These are phyloP conservation scores for Congeria kusceri DNA, from an alignment of 2,888 invertebrate genomes.

Conservation along the genomic window DNA sequence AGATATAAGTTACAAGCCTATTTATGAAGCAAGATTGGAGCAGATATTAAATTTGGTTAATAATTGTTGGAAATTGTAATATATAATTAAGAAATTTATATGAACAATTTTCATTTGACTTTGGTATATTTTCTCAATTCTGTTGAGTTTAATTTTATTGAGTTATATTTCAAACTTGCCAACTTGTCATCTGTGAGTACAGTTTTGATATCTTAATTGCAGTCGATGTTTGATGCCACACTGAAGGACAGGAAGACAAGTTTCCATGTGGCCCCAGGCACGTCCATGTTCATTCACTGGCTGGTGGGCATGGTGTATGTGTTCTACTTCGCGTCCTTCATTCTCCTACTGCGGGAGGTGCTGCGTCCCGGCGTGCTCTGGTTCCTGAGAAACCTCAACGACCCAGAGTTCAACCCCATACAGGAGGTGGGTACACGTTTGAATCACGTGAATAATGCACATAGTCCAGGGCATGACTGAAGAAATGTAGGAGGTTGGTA, in stretches of 20 bases:
- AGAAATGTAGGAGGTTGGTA: too few relatives aligned
- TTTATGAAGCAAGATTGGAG: too few relatives aligned
- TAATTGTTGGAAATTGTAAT: too few relatives aligned
- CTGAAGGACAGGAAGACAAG: constrained; percentile 91
- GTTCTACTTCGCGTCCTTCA: constrained; percentile 97
- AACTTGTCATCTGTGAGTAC: too few relatives aligned
- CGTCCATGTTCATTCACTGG: constrained; percentile 99
- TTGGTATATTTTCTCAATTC: too few relatives aligned
- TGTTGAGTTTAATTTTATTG: too few relatives aligned
- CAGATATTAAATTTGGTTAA: too few relatives aligned
- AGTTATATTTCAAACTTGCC: too few relatives aligned
- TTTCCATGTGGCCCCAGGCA: constrained; percentile 96
- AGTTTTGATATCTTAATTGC: constrained; percentile 55
- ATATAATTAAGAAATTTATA: neutral
- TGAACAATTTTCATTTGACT: neutral
- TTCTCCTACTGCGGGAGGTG: constrained; percentile 96
- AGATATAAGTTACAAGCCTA: too few relatives aligned
- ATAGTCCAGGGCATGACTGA: too few relatives aligned
- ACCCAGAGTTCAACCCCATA: constrained; percentile 99
- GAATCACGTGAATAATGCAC: too few relatives aligned
- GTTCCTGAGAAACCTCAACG: constrained; percentile 99
- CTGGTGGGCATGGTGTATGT: constrained; percentile 99
- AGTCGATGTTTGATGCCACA: constrained; percentile 85
- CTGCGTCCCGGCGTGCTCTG: constrained; percentile 98
- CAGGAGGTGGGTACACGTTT: too few relatives aligned